Conservation (phyloP, 1,140 invertebrate species). For the Zaprionus davidi region DNA sequence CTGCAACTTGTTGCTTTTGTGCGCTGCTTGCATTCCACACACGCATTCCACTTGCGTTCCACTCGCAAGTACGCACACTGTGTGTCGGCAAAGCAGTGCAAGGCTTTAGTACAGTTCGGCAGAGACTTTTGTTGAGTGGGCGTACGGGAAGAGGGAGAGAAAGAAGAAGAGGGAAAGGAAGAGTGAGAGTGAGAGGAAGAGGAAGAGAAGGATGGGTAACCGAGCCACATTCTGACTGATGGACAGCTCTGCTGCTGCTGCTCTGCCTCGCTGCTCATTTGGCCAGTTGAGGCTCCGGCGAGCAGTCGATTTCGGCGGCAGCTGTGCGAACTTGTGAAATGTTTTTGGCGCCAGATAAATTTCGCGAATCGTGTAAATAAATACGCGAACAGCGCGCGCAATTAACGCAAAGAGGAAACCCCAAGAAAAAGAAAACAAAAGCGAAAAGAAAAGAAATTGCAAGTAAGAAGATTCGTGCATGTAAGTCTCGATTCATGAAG, state of each 20-base stretch:
- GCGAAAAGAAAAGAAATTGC: not conserved
- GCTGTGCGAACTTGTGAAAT: constrained; percentile 34
- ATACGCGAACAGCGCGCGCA: constrained; percentile 25
- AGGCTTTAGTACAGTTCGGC: constrained; percentile 17
- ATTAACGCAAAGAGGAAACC: not conserved
- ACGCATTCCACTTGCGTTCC: constrained; percentile 2
- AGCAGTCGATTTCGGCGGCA: constrained; percentile 34
- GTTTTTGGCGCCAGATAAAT: constrained; percentile 56
- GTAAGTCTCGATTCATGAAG: not conserved
- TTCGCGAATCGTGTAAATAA: constrained; percentile 49
- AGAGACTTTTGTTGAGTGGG: not conserved
- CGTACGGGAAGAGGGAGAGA: not conserved
- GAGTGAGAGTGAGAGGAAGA: no score
- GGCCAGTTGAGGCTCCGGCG: constrained; percentile 17
- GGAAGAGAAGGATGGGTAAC: not conserved
- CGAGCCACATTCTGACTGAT: constrained; percentile 17
- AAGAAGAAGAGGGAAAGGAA: no score
- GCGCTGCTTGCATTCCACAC: not conserved
- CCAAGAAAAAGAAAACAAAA: not conserved
- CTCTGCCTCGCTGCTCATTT: constrained; percentile 21
- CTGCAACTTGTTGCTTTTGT: constrained; percentile 42
- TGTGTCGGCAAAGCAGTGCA: constrained; percentile 48
- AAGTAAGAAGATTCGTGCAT: constrained; percentile 16
- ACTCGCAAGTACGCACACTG: not conserved
- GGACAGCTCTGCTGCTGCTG: constrained; percentile 15